Evolutionary conservation across 2,888 invertebrate species (phyloP), one percentile per base, ranked within the genome.

Genomic region (Maniola hyperantus): DNA sequence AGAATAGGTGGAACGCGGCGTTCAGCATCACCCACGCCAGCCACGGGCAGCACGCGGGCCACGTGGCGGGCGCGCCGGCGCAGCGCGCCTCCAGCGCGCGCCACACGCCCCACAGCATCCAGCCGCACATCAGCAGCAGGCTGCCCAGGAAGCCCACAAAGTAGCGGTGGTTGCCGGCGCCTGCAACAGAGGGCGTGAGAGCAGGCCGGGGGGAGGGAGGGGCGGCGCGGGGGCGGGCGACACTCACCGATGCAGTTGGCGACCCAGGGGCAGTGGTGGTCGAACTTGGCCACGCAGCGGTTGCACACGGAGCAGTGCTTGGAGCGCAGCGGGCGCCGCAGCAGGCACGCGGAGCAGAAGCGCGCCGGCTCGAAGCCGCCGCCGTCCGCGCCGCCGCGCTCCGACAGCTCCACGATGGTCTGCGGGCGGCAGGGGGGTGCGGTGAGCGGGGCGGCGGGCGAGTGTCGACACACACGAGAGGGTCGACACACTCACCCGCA

Each of bases 231-330:
- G 36, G 36, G 36, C 10, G 36, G 10, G 36, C 8, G 4, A 95
- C 81, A 63, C 93, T 83, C 86, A 96, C 97, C 99, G 82, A 99
- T 98, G 87, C 99, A 99, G 91, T 99, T 99, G 78, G 97, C 97
- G 70, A 99, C 97, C 99, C 99, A 99, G n/a, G 99, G 99, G 87
- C 99, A 99, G 91, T 99, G 99, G 92, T 99, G 99, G 93, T 99
- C 99, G 91, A 99, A 99, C 83, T 97, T 96, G 64, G 98, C 98
- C 42, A 99, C 97, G 91, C 99, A 99, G 81, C 96, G 95, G 93
- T 99, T 97, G 91, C 99, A 99, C 64, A 97, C 95, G 67, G 97
- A 96, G 93, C 99, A 99, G 92, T 99, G 99, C 91, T 99, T 99
- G 72, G 99, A 99, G 81, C 99, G 95, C 79, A 98, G 93, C 68